Percentiles rank a stretch among this genome's conserved stretches.
Evolutionary conservation across 2,797 vertebrate species (phyloP).

Genomic region (Peromyscus aztecus): DNA sequence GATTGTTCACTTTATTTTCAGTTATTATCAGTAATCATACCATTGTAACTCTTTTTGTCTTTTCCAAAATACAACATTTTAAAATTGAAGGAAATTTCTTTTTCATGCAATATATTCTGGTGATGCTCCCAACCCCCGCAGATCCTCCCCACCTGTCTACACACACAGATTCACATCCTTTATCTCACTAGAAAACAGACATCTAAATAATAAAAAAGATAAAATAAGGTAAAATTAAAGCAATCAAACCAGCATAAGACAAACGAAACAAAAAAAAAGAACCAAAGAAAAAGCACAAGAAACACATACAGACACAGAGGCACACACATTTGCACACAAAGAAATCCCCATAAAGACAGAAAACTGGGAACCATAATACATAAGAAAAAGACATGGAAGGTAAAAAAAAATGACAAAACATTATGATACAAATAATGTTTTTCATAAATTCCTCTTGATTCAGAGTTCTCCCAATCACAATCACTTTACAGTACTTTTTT

Average conservation of each 20-base stretch:
- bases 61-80: background rate
- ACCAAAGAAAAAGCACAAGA: background rate
- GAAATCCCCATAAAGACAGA: background rate
- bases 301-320: background rate
- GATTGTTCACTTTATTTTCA: conserved; percentile 5
- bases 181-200: background rate
- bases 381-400: background rate
- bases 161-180: background rate
- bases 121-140: background rate
- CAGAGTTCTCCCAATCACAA: background rate
- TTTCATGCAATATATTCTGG: background rate
- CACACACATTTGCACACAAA: background rate
- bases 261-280: background rate
- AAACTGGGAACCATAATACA: background rate
- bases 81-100: background rate
- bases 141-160: background rate
- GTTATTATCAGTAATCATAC: conserved; percentile 34
- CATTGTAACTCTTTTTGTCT: conserved; percentile 8
- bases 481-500: conserved; percentile 9
- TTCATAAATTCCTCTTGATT: conserved; percentile 39
- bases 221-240: background rate
- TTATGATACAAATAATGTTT: background rate
- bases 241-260: background rate
- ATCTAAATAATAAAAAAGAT: background rate
- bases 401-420: background rate